Evolutionary conservation across 2,888 invertebrate species (phyloP).

Genomic region (Geotrupes spiniger): DNA sequence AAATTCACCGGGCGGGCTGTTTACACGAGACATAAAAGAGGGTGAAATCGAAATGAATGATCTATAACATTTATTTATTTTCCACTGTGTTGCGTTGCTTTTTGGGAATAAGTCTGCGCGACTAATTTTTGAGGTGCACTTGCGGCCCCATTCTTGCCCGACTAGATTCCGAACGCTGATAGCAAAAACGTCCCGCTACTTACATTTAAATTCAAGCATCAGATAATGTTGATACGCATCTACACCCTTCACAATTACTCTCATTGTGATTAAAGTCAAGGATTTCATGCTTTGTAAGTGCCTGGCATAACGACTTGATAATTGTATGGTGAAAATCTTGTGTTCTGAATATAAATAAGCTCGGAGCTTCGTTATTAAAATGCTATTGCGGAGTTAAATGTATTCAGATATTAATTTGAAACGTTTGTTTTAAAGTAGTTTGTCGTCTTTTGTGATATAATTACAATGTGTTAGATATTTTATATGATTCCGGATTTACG

Average conservation of each 20-base stretch:
- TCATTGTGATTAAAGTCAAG: slow-evolving; percentile 4
- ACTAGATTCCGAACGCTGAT: background rate
- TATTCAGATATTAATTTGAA: too few relatives aligned
- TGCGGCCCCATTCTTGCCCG: background rate
- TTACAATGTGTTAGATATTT: too few relatives aligned
- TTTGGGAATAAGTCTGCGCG: background rate
- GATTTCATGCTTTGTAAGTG: background rate
- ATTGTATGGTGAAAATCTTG: too few relatives aligned
- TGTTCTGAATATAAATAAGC: too few relatives aligned
- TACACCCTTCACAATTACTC: background rate
- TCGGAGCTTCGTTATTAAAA: too few relatives aligned
- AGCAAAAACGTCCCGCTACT: background rate
- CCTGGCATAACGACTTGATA: too few relatives aligned
- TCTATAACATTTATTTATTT: background rate
- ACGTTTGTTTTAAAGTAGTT: too few relatives aligned
- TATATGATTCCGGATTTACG: too few relatives aligned
- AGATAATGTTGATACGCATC: slow-evolving; percentile 2
- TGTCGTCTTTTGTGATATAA: too few relatives aligned
- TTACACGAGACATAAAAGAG: slow-evolving; percentile 20
- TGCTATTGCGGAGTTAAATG: too few relatives aligned
- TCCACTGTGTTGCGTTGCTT: background rate
- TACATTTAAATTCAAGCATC: background rate
- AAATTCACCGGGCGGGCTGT: slow-evolving; percentile 22
- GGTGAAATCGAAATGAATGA: slow-evolving; percentile 12
- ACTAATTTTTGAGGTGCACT: background rate